Evolutionary conservation across 2,113 vertebrate species (phyloP), one percentile per base, ranked within the genome.

Genomic region (Gadus chalcogrammus): DNA sequence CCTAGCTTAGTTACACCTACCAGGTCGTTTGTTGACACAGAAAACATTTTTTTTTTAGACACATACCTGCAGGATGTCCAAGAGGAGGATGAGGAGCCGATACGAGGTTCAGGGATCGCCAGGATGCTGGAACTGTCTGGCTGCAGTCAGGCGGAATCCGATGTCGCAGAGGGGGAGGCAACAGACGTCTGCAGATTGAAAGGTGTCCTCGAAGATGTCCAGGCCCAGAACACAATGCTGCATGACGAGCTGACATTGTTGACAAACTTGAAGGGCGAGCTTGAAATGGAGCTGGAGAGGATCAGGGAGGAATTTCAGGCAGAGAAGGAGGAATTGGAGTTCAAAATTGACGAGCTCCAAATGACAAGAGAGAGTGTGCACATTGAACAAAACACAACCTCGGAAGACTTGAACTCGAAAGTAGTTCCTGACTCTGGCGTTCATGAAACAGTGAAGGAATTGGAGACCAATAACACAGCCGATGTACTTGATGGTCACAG

Each of bases 301-400:
- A 35, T 87, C 69, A 95, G 91, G 74, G 93, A 96, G 75, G 97
- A 99, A 53, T 95, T 95, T 75, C 94, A 94, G 68, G 88, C 92
- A 66, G 97, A 99, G 76, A 90, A 88, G 65, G 97, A 99, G 80
- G 97, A 99, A 69, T 86, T 99, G 63, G 97, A 99, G 64, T 99
- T 99, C 80, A 99, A 97, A 88, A 94, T 99, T 72, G 94, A 99
- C 79, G 97, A 99, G 84, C 76, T 99, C 28, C 94, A 96, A 68
- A 91, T 97, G 88, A 87, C 71, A 76, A 94, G 92, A 77, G 97
- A 98, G 72, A 92, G 91, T 76, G 56, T 78, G 56, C 83, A 92
- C 9, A 77, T 87, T 77, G 89, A 95, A 53, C 61, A 13, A 48
- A 13, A 9, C 42, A 48, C 12, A 13, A 48, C 6, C 42, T 48